A percentile compares a stretch with the other conserved stretches of the same genome.
Conservation (phyloP, 1,140 invertebrate genomes). For the Calliopsis andreniformis region DNA sequence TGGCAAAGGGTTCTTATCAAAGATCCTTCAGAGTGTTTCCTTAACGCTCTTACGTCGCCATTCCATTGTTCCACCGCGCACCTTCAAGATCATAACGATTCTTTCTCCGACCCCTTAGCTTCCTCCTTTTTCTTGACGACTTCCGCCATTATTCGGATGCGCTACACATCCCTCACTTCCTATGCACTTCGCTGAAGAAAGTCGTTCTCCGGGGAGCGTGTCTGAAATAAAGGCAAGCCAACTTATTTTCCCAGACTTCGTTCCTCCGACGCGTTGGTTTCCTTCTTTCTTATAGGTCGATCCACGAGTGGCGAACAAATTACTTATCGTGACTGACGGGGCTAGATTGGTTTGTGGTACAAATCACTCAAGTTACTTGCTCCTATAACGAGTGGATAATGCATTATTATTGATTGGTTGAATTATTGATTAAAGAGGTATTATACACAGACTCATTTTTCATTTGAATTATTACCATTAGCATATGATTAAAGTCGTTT, state of each 20-base stretch:
- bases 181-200: background rate
- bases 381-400: too few species aligned
- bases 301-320: background rate
- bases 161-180: background rate
- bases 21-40: background rate
- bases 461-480: too few species aligned
- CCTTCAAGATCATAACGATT: background rate
- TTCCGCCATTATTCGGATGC: conserved; percentile 23
- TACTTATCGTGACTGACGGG: too few species aligned
- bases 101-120: background rate
- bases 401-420: too few species aligned
- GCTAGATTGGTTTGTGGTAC: too few species aligned
- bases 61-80: background rate
- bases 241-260: background rate
- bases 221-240: conserved; percentile 6
- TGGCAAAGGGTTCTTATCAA: too few species aligned
- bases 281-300: background rate
- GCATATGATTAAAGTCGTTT: too few species aligned
- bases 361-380: too few species aligned
- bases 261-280: too few species aligned
- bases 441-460: too few species aligned
- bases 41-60: background rate
- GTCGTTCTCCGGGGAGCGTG: background rate
- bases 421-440: too few species aligned
- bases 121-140: background rate